These are phyloP conservation scores for Microchrysa polita DNA, from an alignment of 2,888 invertebrate genomes.

Conservation along the genomic window DNA sequence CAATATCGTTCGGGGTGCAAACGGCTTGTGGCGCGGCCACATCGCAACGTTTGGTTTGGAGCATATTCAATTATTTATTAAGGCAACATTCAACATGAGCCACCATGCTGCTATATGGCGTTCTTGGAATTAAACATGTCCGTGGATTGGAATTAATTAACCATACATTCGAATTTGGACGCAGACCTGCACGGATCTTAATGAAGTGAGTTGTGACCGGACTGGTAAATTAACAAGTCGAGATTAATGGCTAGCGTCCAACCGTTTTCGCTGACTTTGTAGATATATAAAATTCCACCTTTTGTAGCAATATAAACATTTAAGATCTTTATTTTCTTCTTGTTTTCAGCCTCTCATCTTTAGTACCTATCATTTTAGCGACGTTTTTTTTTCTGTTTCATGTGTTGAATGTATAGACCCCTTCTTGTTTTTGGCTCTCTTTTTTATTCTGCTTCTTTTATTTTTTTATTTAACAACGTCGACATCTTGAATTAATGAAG, in stretches of 20 bases:
- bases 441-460: neutral
- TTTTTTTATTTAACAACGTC: neutral
- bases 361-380: neutral
- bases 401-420: neutral
- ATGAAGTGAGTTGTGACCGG: conserved; percentile 44
- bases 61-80: conserved; percentile 9
- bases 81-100: neutral
- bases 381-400: neutral
- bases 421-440: neutral
- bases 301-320: conserved; percentile 43
- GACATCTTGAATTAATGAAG: conserved; percentile 32
- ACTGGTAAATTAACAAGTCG: conserved; percentile 44
- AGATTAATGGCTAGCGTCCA: conserved; percentile 42
- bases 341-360: conserved; percentile 30
- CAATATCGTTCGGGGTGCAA: conserved; percentile 24
- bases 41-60: too few species aligned
- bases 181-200: conserved; percentile 34
- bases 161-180: conserved; percentile 43
- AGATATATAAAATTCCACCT: conserved; percentile 35
- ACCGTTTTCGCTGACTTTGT: conserved; percentile 16
- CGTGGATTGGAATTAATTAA: conserved; percentile 40
- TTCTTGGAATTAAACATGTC: conserved; percentile 40
- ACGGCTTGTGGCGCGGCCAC: conserved; percentile 17
- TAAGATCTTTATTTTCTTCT: conserved; percentile 43
- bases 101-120: conserved; percentile 7